Evolutionary conservation across 1,140 invertebrate species (phyloP), one percentile per base, ranked within the genome.

Genomic region (Zophobas morio): DNA sequence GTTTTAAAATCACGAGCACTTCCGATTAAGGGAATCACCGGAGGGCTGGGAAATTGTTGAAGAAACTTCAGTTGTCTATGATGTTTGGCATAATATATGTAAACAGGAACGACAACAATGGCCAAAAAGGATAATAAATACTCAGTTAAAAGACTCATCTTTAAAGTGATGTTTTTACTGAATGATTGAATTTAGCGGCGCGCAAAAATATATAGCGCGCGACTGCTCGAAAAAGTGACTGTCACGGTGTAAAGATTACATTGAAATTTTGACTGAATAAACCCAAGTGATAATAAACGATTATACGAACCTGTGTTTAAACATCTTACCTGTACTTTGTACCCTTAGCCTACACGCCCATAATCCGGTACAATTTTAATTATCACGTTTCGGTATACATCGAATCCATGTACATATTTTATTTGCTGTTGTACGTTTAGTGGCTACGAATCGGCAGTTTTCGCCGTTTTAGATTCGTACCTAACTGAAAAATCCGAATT

Each of bases 1-100:
- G 71, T 49, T 54, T 8, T 20, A 54, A 73, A 56, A 20, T 73
- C 71, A 1, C 49, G 34, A 54, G 71, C 71, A 56, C 56, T 53
- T 54, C 71, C 71, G 2, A 73, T 20, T 39, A 73, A 39, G 2
- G 71, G 71, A 36, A 73, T 34, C 20, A 36, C 56, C 32, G 71
- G 71, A 53, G 71, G 71, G 6, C 34, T 56, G 0, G 49, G 36
- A 56, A 73, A 34, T 2, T 54, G 54, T 40, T 66, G 8, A 32
- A 40, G 42, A 39, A 70, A 34, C 6, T 66, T 63, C 34, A 5
- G 36, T 5, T 60, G 34, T 51, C 71, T 70, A 37, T 46, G 6
- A 2, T 70, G 40, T 40, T 60, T 32, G 0, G 51, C 56, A 20
- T 70, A 70, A 42, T 51, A 51, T n/a, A n/a, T n/a, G n/a, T 51